A percentile compares a stretch with the other conserved stretches of the same genome.
Evolutionary conservation across 2,888 invertebrate genomes (phyloP).

Genomic region (Tortrix viridana): DNA sequence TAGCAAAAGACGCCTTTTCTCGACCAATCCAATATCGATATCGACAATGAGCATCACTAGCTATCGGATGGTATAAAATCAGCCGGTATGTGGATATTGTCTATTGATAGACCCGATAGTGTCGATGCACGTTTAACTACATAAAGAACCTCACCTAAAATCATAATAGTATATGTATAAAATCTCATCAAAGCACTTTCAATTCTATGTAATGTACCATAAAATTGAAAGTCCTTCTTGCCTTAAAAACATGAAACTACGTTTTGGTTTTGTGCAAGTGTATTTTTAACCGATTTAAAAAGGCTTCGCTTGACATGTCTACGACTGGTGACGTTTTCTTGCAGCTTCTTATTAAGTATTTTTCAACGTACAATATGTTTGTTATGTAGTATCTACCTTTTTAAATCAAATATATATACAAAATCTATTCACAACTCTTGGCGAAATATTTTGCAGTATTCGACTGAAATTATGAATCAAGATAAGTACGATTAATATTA

Average conservation of each 20-base stretch:
- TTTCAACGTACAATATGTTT: too few species aligned
- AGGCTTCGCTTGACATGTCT: not conserved
- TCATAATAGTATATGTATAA: not conserved
- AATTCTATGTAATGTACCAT: not conserved
- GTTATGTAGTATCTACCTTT: too few species aligned
- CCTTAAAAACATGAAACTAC: not conserved
- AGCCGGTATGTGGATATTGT: slow-evolving; percentile 36
- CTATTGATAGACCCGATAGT: slow-evolving; percentile 38
- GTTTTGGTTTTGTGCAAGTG: not conserved
- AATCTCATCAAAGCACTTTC: not conserved
- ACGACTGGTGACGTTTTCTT: too few species aligned
- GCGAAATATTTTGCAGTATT: too few species aligned
- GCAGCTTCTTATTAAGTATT: too few species aligned
- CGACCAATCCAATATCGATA: slow-evolving; percentile 3
- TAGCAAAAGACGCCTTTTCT: not conserved
- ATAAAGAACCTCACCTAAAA: not conserved
- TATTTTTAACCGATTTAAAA: slow-evolving; percentile 2
- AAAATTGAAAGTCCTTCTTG: not conserved
- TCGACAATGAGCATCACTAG: slow-evolving; percentile 23
- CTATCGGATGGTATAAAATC: slow-evolving; percentile 32
- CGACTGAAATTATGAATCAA: too few species aligned
- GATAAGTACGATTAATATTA: too few species aligned
- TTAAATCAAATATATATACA: too few species aligned
- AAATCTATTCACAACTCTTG: too few species aligned
- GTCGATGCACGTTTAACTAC: slow-evolving; percentile 28